Conservation (phyloP, 2,888 invertebrate species). For the Stenodera caucasica region DNA sequence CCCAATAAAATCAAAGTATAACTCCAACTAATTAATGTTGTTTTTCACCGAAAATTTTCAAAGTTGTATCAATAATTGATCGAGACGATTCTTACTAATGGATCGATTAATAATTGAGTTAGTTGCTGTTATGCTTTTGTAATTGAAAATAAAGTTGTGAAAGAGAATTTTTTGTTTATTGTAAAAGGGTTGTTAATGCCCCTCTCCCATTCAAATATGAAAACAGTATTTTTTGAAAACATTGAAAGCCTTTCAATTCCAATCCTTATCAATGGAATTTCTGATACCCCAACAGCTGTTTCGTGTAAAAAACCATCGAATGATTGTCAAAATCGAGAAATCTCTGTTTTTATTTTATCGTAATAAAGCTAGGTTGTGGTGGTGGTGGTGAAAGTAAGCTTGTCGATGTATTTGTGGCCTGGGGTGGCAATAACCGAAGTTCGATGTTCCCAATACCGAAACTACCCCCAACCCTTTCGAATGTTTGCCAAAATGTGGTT, state of each 20-base stretch:
- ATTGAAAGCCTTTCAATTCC: conserved; percentile 27
- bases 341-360: not conserved
- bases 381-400: not conserved
- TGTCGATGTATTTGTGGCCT: not conserved
- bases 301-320: too few species aligned
- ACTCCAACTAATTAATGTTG: not conserved
- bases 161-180: not conserved
- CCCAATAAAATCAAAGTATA: not conserved
- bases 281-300: conserved; percentile 15
- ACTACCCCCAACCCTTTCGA: not conserved
- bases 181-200: not conserved
- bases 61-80: too few species aligned
- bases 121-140: not conserved
- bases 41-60: too few species aligned
- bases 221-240: too few species aligned
- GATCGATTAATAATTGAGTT: not conserved
- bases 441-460: not conserved
- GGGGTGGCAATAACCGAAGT: conserved; percentile 4
- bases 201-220: too few species aligned
- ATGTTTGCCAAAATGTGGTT: not conserved
- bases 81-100: too few species aligned
- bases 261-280: conserved; percentile 17
- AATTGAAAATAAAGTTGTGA: not conserved
- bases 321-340: too few species aligned
- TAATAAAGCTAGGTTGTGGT: not conserved